Percentiles rank a stretch among this genome's conserved stretches.
These are phyloP conservation scores for Cromileptes altivelis DNA, from an alignment of 2,113 vertebrate genomes.

Conservation along the genomic window DNA sequence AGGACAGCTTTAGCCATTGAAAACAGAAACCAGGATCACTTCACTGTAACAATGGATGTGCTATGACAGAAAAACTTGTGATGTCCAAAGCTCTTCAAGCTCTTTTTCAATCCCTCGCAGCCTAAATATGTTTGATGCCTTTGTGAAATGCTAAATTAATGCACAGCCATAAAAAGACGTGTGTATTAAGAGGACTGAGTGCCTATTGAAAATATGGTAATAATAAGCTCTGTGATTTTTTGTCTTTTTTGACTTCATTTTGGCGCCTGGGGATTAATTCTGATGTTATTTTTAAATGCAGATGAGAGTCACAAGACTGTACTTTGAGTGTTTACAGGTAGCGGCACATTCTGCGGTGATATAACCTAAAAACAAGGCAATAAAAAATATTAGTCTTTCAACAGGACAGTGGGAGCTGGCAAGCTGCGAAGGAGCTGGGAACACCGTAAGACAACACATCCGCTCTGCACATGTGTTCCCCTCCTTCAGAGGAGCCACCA, in stretches of 20 bases:
- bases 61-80: conserved; percentile 34
- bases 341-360: background rate
- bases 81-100: conserved; percentile 42
- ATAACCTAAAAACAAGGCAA: conserved; percentile 1
- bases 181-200: conserved; percentile 9
- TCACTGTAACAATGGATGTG: conserved; percentile 42
- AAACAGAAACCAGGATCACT: conserved; percentile 40
- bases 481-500: conserved; percentile 51
- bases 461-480: conserved; percentile 61
- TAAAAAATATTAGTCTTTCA: background rate
- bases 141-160: conserved; percentile 44
- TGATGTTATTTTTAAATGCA: conserved; percentile 25
- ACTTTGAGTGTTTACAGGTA: conserved; percentile 23
- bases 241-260: conserved; percentile 30
- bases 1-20: conserved; percentile 20
- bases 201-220: conserved; percentile 53
- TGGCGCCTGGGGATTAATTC: conserved; percentile 4
- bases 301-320: background rate
- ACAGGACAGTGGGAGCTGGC: conserved; percentile 13
- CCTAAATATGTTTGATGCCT: conserved; percentile 49
- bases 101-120: conserved; percentile 19
- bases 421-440: conserved; percentile 17
- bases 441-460: conserved; percentile 52
- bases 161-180: conserved; percentile 32
- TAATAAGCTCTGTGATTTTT: conserved; percentile 9